These are phyloP conservation scores for Helostoma temminkii DNA, from an alignment of 2,797 vertebrate genomes.

Conservation along the genomic window DNA sequence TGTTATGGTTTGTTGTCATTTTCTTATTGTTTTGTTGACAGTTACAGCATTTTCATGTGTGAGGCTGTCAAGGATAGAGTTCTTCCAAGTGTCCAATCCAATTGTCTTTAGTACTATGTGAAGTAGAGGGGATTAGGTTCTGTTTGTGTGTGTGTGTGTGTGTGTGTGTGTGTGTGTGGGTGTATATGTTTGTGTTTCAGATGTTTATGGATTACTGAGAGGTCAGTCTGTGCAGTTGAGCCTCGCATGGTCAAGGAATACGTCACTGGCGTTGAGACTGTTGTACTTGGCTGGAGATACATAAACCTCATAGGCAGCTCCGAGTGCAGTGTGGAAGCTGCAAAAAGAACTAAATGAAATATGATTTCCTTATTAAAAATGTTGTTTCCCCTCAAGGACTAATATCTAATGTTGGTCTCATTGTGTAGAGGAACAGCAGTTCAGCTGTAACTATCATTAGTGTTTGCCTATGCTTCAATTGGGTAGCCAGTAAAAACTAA, in stretches of 20 bases:
- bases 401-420: conserved; percentile 24
- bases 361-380: conserved; percentile 23
- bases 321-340: conserved; percentile 20
- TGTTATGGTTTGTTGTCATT: conserved; percentile 35
- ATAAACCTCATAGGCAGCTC: conserved; percentile 42
- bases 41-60: conserved; percentile 47
- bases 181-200: conserved; percentile 51
- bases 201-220: conserved; percentile 72
- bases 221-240: conserved; percentile 54
- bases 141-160: conserved; percentile 22
- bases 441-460: conserved; percentile 49
- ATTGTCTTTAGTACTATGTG: conserved; percentile 59
- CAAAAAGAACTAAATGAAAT: conserved; percentile 43
- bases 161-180: conserved; percentile 55
- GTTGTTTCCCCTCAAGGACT: conserved; percentile 4
- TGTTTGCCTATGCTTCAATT: conserved; percentile 46
- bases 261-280: conserved; percentile 38
- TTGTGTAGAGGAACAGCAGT: conserved; percentile 24
- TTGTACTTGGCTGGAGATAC: conserved; percentile 52
- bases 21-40: too few species aligned
- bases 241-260: conserved; percentile 46
- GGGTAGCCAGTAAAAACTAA: conserved; percentile 40
- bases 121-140: conserved; percentile 55
- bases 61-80: conserved; percentile 36
- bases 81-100: conserved; percentile 62